Conservation (phyloP, 2,797 vertebrate genomes). For the Podarcis siculus region DNA sequence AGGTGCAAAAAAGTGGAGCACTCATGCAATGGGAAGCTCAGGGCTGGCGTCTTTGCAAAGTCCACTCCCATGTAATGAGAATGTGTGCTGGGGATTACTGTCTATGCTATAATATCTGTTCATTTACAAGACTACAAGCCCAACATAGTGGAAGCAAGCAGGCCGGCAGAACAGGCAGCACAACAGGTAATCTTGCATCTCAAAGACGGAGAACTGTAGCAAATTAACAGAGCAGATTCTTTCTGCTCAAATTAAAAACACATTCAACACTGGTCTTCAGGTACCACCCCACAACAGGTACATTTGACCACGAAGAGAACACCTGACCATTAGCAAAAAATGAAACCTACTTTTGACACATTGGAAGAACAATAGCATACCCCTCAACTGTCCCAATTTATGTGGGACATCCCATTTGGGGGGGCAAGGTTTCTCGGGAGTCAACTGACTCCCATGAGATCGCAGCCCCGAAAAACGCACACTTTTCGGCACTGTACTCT, state of each 20-base stretch:
- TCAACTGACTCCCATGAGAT: no score
- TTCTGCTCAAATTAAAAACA: background rate
- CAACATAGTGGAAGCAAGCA: background rate
- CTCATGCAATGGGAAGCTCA: background rate
- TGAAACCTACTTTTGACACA: background rate
- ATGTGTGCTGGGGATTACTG: background rate
- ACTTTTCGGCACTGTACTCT: no score
- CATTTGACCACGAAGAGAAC: background rate
- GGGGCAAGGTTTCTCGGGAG: no score
- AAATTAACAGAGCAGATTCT: background rate
- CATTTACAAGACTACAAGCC: background rate
- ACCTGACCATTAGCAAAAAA: background rate
- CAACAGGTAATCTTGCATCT: background rate
- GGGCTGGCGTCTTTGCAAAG: background rate
- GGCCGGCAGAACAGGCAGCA: background rate
- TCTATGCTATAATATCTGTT: background rate
- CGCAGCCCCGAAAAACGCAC: no score
- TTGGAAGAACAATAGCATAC: no score
- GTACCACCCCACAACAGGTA: background rate
- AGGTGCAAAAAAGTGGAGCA: background rate
- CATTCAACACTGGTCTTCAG: background rate
- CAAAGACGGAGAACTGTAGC: background rate
- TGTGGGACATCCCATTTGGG: no score
- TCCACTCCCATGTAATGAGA: background rate
- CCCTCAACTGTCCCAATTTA: no score